Conservation (phyloP, 2,113 vertebrate genomes). For the Strigops habroptila region DNA sequence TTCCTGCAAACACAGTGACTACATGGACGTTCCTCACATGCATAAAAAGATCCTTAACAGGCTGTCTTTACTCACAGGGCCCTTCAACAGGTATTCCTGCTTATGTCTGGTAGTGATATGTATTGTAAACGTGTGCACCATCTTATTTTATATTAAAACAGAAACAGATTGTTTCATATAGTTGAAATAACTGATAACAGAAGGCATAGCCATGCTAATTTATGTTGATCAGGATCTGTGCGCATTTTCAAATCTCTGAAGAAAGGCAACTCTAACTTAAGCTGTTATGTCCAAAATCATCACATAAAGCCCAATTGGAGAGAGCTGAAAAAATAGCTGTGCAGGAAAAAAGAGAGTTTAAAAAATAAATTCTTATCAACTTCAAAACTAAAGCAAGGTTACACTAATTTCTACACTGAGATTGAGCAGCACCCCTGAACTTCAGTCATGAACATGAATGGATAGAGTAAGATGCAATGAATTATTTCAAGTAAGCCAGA, state of each 20-base stretch:
- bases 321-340: background rate
- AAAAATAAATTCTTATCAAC: background rate
- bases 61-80: constrained; percentile 62
- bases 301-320: background rate
- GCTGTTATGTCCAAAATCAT: constrained; percentile 32
- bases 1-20: background rate
- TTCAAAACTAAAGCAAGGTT: background rate
- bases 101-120: constrained; percentile 33
- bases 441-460: background rate
- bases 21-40: background rate
- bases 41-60: constrained; percentile 37
- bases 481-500: background rate
- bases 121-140: constrained; percentile 38
- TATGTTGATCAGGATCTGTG: constrained; percentile 58
- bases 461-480: background rate
- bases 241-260: constrained; percentile 33
- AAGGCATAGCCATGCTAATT: constrained; percentile 59
- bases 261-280: constrained; percentile 33
- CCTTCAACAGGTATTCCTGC: constrained; percentile 54
- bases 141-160: constrained; percentile 50
- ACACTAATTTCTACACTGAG: background rate
- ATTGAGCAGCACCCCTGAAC: background rate
- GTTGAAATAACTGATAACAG: constrained; percentile 62
- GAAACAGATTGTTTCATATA: constrained; percentile 65
- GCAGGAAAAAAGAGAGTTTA: background rate